Evolutionary conservation across 2,113 vertebrate species (phyloP).

Genomic region (Pelvicachromis taeniatus): DNA sequence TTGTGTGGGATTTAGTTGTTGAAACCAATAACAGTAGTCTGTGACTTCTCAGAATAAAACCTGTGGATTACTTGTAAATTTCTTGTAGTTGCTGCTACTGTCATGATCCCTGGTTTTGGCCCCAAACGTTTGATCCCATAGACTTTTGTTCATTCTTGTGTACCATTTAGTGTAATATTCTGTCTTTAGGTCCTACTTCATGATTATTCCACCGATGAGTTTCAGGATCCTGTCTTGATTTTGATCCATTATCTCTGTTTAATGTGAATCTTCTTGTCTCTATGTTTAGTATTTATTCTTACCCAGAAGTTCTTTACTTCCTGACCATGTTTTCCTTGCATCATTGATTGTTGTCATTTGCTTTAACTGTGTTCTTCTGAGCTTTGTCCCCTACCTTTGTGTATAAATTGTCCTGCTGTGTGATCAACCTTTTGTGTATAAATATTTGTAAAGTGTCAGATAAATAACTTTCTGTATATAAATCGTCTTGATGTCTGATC

Average conservation of each 20-base stretch:
- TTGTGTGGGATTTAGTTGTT: slow-evolving; percentile 10
- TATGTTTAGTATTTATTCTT: not conserved
- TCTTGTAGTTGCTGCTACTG: not conserved
- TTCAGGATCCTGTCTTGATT: not conserved
- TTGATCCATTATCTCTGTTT: not conserved
- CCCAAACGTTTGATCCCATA: not conserved
- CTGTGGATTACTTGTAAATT: not conserved
- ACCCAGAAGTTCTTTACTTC: not conserved
- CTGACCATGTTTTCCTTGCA: not conserved
- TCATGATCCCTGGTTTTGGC: not conserved
- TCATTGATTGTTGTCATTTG: not conserved
- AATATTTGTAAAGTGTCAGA: not conserved
- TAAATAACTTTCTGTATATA: too few species aligned
- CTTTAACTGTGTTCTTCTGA: not conserved
- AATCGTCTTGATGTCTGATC: not conserved
- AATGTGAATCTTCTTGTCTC: not conserved
- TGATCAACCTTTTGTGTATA: not conserved
- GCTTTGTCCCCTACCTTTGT: not conserved
- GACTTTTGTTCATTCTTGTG: not conserved
- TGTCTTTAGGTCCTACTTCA: not conserved
- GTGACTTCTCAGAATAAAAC: not conserved
- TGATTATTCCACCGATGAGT: not conserved
- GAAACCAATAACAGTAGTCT: slow-evolving; percentile 30
- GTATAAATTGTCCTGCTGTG: not conserved
- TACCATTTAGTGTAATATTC: not conserved